Conservation (phyloP, 2,797 vertebrate species). For the Simalia tracyae region DNA sequence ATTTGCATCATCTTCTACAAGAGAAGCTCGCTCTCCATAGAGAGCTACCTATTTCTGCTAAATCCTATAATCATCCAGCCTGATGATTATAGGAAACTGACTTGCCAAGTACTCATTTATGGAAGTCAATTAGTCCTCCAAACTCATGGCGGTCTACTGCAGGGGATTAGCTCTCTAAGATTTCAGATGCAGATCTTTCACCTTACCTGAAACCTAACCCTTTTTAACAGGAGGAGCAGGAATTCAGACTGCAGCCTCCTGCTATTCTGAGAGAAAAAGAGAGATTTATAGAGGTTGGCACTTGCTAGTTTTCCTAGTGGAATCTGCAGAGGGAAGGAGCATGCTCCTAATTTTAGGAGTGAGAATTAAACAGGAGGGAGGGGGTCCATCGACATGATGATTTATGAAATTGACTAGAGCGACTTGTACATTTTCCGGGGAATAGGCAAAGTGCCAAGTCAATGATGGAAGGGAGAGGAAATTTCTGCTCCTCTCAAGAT, state of each 20-base stretch:
- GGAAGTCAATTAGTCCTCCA: background rate
- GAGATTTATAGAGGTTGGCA: background rate
- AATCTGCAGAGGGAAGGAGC: background rate
- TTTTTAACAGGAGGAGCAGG: background rate
- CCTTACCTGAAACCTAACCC: background rate
- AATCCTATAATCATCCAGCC: too few species aligned
- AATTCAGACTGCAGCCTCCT: background rate
- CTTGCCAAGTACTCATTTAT: background rate
- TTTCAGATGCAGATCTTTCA: background rate
- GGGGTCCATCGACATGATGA: background rate
- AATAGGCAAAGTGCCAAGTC: background rate
- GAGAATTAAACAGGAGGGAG: background rate
- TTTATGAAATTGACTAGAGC: background rate
- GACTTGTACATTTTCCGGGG: background rate
- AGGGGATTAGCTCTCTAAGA: background rate
- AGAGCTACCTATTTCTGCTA: too few species aligned
- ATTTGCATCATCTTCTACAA: too few species aligned
- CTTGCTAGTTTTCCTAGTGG: background rate
- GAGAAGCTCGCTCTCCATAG: too few species aligned
- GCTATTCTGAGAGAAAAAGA: background rate
- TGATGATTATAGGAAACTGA: background rate
- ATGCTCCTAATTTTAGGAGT: background rate
- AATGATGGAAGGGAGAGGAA: background rate
- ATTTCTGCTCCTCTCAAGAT: background rate
- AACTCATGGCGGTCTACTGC: background rate